A percentile compares a stretch with the other conserved stretches of the same genome.
phyloP scores from a whole-genome alignment of 2,888 invertebrate genomes.

The Odontocolon sp. region DNA sequence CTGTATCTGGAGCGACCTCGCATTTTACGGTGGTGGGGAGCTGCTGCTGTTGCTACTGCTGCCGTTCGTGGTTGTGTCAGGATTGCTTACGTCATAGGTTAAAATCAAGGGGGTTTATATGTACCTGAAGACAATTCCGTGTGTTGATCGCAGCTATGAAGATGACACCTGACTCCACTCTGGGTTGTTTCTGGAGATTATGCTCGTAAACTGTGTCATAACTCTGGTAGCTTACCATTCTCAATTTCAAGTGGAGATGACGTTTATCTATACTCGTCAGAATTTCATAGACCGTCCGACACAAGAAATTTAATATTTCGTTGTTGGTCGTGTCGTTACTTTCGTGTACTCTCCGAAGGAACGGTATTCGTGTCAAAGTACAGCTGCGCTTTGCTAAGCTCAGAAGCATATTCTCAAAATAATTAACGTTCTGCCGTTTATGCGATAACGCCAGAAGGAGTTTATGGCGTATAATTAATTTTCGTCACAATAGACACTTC shows the following conservation, averaged over 20 bases:
- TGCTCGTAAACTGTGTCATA: constrained; percentile 29
- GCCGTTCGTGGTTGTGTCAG: constrained; percentile 49
- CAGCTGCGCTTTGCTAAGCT: not conserved
- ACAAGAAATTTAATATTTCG: constrained; percentile 30
- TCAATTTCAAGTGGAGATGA: constrained; percentile 5
- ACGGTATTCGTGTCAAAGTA: constrained; percentile 18
- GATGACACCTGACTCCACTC: constrained; percentile 27
- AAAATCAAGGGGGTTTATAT: constrained; percentile 47
- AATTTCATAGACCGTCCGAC: not conserved
- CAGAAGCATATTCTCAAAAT: not conserved
- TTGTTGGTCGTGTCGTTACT: constrained; percentile 13
- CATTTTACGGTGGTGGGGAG: constrained; percentile 64
- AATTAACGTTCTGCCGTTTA: constrained; percentile 13
- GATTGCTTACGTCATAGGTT: constrained; percentile 58
- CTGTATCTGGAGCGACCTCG: constrained; percentile 68
- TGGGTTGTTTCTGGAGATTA: not conserved
- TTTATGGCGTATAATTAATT: constrained; percentile 43
- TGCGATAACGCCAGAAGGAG: not conserved
- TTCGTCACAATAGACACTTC: not conserved
- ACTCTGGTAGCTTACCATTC: not conserved
- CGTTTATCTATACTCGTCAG: not conserved
- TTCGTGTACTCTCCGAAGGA: not conserved
- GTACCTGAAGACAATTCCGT: constrained; percentile 29
- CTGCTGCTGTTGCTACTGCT: constrained; percentile 16
- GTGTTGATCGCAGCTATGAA: not conserved